phyloP scores from a whole-genome alignment of 2,113 vertebrate genomes.

The Sturnus vulgaris region DNA sequence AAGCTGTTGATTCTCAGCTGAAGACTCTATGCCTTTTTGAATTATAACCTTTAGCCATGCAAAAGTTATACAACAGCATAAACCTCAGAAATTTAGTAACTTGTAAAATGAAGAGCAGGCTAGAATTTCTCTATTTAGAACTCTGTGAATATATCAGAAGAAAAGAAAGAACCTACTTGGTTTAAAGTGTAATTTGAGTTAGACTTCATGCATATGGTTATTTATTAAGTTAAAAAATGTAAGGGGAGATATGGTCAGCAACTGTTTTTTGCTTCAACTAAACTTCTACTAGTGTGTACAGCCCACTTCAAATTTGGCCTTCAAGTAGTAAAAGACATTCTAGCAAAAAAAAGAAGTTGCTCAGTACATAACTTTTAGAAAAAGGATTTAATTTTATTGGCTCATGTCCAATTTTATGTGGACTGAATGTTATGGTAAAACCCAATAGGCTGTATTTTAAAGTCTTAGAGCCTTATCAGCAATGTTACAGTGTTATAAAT shows the following conservation, averaged over 20 bases:
- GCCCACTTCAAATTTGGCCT: neutral
- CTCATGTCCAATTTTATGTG: neutral
- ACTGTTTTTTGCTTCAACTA: neutral
- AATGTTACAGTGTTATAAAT: conserved; percentile 16
- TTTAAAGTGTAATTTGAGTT: neutral
- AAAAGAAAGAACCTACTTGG: neutral
- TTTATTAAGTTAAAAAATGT: neutral
- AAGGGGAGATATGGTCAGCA: neutral
- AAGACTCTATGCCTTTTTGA: neutral
- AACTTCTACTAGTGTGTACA: neutral
- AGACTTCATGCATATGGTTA: neutral
- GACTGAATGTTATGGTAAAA: neutral
- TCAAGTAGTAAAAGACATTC: neutral
- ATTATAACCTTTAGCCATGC: neutral
- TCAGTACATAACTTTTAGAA: neutral
- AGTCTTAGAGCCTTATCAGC: neutral
- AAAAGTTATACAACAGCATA: neutral
- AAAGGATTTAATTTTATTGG: neutral
- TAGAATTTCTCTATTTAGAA: neutral
- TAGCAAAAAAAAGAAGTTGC: neutral
- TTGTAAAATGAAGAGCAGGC: neutral
- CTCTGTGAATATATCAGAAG: neutral
- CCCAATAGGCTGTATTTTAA: neutral
- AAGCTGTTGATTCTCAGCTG: neutral
- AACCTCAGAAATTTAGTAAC: neutral